Conservation (phyloP, 2,888 invertebrate species). For the Cryptosula pallasiana region DNA sequence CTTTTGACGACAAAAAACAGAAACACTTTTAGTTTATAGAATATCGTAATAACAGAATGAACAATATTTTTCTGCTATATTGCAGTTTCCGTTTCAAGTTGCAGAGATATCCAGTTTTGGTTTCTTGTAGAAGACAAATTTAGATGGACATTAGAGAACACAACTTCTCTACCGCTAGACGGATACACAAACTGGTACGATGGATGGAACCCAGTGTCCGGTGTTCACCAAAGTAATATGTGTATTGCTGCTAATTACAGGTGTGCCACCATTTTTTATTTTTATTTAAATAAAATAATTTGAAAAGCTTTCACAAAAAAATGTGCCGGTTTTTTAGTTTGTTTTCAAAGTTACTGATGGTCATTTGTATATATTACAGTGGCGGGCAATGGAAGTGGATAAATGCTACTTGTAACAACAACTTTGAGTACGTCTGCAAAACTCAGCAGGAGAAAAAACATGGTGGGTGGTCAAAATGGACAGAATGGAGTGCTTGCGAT, state of each 20-base stretch:
- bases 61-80: too few relatives aligned
- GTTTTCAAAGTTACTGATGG: too few relatives aligned
- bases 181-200: slow-evolving; percentile 7
- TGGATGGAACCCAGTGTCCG: background rate
- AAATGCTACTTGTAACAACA: background rate
- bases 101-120: background rate
- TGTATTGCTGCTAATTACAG: slow-evolving; percentile 20
- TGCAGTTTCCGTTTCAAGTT: too few relatives aligned
- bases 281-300: too few relatives aligned
- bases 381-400: background rate
- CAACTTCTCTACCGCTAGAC: background rate
- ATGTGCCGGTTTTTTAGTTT: too few relatives aligned
- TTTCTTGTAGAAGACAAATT: background rate
- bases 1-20: too few relatives aligned
- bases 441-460: slow-evolving; percentile 17
- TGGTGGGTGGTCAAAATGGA: slow-evolving; percentile 12
- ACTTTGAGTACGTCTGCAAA: slow-evolving; percentile 23
- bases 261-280: too few relatives aligned
- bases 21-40: too few relatives aligned
- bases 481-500: slow-evolving; percentile 13
- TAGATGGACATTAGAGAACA: background rate
- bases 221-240: background rate
- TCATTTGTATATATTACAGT: background rate
- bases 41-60: too few relatives aligned
- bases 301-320: too few relatives aligned